Conservation (phyloP, 2,113 vertebrate species). For the Hippocampus barbouri region DNA sequence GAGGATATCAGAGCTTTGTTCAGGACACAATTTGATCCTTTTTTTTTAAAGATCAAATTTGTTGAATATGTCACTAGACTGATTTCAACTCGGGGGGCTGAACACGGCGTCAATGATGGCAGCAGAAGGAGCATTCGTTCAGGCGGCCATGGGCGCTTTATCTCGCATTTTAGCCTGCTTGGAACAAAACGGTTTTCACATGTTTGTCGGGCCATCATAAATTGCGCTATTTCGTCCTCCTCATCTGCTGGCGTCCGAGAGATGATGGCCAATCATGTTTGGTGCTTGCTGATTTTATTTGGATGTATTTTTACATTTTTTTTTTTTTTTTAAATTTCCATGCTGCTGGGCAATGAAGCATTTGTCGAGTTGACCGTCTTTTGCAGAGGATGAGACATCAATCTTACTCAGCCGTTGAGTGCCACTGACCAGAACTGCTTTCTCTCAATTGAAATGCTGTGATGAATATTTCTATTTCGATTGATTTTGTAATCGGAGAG, state of each 20-base stretch:
- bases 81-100: not conserved
- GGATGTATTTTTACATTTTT: not conserved
- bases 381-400: constrained; percentile 57
- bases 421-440: constrained; percentile 59
- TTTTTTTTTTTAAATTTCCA: not conserved
- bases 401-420: constrained; percentile 49
- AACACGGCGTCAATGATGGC: not conserved
- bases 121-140: not conserved
- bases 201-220: constrained; percentile 12
- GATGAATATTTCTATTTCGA: constrained; percentile 76
- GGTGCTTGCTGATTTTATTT: not conserved
- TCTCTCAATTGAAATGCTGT: constrained; percentile 69
- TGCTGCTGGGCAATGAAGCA: constrained; percentile 20
- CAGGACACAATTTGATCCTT: constrained; percentile 23
- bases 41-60: constrained; percentile 12
- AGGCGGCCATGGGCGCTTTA: not conserved
- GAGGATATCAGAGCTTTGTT: constrained; percentile 31
- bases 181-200: too few relatives aligned
- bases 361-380: constrained; percentile 53
- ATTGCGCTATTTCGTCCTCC: constrained; percentile 24
- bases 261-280: constrained; percentile 17
- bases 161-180: too few relatives aligned
- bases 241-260: constrained; percentile 29
- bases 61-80: constrained; percentile 3
- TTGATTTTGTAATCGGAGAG: constrained; percentile 75